Conservation (phyloP, 2,888 invertebrate species). For the Taphrorychus bicolor region DNA sequence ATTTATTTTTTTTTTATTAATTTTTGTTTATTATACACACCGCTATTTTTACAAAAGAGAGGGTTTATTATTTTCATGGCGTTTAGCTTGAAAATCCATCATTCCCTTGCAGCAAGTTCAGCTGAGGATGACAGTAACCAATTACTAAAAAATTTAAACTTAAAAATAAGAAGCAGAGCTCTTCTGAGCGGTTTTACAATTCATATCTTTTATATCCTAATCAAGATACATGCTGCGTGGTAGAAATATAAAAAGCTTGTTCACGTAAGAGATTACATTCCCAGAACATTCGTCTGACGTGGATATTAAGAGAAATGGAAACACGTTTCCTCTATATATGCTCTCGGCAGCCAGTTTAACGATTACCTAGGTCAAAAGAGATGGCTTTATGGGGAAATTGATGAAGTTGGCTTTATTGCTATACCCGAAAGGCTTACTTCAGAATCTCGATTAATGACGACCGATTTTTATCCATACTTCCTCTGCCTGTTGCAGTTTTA, state of each 20-base stretch:
- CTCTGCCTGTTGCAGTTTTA: too few species aligned
- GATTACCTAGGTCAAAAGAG: background rate
- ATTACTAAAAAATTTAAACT: background rate
- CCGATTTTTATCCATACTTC: too few species aligned
- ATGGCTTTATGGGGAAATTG: background rate
- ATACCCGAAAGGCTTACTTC: too few species aligned
- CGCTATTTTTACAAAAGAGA: too few species aligned
- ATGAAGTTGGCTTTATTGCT: too few species aligned
- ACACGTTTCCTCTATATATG: background rate
- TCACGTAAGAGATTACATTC: background rate
- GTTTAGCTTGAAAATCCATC: too few species aligned
- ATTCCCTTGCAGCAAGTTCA: too few species aligned
- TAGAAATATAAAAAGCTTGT: background rate
- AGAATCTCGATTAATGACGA: too few species aligned
- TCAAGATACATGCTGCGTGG: background rate
- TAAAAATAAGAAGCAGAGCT: background rate
- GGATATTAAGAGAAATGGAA: background rate
- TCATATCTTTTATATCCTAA: background rate
- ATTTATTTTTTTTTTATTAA: background rate
- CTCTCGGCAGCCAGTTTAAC: background rate
- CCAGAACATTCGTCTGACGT: background rate
- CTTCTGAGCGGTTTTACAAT: background rate
- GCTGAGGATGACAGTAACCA: too few species aligned
- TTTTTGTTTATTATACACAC: too few species aligned
- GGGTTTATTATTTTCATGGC: too few species aligned